A percentile compares a stretch with the other conserved stretches of the same genome.
Evolutionary conservation across 1,140 invertebrate species (phyloP).

Genomic region (Lepidurus couesii): DNA sequence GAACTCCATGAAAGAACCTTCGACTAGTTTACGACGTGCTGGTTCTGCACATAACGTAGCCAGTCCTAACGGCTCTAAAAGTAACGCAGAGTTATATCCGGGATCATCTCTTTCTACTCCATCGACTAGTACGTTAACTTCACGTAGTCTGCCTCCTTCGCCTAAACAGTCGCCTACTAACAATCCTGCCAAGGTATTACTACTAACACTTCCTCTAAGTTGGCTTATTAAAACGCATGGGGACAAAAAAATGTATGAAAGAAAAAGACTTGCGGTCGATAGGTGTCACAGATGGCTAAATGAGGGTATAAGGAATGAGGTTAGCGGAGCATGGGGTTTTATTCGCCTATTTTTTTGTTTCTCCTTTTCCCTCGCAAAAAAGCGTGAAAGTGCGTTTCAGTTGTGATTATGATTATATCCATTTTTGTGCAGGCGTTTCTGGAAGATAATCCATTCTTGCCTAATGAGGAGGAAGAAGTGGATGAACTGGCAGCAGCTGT

Average conservation of each 20-base stretch:
- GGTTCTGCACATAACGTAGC: constrained; percentile 56
- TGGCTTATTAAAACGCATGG: not conserved
- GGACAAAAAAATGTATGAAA: not conserved
- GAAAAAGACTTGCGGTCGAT: not conserved
- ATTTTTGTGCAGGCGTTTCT: constrained; percentile 42
- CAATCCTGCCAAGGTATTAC: constrained; percentile 49
- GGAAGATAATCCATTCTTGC: constrained; percentile 40
- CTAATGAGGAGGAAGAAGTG: constrained; percentile 37
- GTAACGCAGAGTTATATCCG: not conserved
- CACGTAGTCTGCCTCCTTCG: constrained; percentile 68
- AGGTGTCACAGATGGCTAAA: not conserved
- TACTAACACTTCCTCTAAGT: not conserved
- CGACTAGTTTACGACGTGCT: constrained; percentile 51
- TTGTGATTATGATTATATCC: too few relatives aligned
- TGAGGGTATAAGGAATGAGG: constrained; percentile 31
- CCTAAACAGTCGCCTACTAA: constrained; percentile 62
- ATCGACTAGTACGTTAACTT: constrained; percentile 39
- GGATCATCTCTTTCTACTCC: not conserved
- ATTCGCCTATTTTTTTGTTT: not conserved
- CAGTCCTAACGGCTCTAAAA: constrained; percentile 35
- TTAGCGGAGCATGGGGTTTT: not conserved
- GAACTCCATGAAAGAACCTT: constrained; percentile 48
- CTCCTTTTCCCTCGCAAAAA: not conserved
- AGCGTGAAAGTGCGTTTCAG: not conserved
- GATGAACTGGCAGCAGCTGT: constrained; percentile 44